A percentile compares a stretch with the other conserved stretches of the same genome.
Evolutionary conservation across 35 echinoderm and acorn worm genomes (phyloP).

Genomic region (Heliocidaris erythrogramma): DNA sequence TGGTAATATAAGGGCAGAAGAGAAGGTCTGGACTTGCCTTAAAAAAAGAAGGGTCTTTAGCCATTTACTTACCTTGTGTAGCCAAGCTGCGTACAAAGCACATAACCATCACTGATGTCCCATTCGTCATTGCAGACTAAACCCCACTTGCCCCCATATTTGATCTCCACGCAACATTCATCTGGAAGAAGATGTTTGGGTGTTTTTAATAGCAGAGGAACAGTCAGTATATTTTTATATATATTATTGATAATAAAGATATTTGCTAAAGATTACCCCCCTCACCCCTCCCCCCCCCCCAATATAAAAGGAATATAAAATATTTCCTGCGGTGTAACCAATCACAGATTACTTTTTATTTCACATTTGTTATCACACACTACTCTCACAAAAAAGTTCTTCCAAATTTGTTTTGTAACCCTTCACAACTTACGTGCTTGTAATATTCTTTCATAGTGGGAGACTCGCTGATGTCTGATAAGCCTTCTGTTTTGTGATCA

Average conservation of each 20-base stretch:
- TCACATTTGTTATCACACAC: too few relatives aligned
- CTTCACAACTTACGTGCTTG: constrained; percentile 74
- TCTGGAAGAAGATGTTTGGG: constrained; percentile 14
- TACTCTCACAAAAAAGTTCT: too few relatives aligned
- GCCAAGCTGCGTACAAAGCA: constrained; percentile 78
- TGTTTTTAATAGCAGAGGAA: too few relatives aligned
- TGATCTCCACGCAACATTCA: constrained; percentile 79
- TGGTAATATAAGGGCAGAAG: too few relatives aligned
- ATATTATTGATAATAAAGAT: too few relatives aligned
- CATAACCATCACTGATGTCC: constrained; percentile 69
- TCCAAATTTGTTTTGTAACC: too few relatives aligned
- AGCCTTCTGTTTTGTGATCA: constrained; percentile 73
- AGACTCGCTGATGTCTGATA: background rate
- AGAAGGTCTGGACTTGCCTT: background rate
- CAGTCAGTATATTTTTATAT: too few relatives aligned
- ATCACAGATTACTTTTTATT: too few relatives aligned
- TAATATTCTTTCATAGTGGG: constrained; percentile 83
- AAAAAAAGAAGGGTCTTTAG: background rate
- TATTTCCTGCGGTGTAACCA: too few relatives aligned
- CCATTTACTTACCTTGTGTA: constrained; percentile 59
- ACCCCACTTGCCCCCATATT: constrained; percentile 77
- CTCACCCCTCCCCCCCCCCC: too few relatives aligned
- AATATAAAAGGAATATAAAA: too few relatives aligned
- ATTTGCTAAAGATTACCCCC: too few relatives aligned
- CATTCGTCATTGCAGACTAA: constrained; percentile 83